Base-by-base conservation (phyloP, 1,140 invertebrate genomes). In the Elysia chlorotica region DNA sequence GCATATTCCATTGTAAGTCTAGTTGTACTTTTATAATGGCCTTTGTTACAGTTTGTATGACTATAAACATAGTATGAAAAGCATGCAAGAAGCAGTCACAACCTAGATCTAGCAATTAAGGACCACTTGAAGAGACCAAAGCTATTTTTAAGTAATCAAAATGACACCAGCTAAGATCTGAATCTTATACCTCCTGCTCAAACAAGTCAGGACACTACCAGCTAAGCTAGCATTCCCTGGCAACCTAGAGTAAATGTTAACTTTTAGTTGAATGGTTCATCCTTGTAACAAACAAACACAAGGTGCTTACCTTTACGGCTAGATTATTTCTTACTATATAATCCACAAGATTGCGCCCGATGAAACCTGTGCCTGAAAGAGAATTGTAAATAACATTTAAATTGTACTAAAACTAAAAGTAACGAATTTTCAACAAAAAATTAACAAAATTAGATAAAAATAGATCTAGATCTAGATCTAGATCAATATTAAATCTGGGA, bases 361-460 rank as follows among this genome's bases (percentile, higher is more conserved):
- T 94, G 87, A 97, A 96, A 78, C 95, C 95, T 89, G 94, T 95
- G 85, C 95, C 95, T 96, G 87, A 80, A 89, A 86, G 41, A 57
- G 77, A 79, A 73, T 31, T n/a, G n/a, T 65, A 72, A 30, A 66
- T 17, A 37, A 38, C 17, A 41, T 25, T 33, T 63, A 63, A 25
- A 48, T 35, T n/a, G 23, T n/a, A 21, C 36, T n/a, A 30, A 66
- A 57, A 67, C 10, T 6, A 65, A 67, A n/a, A 75, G n/a, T n/a
- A n/a, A n/a, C n/a, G n/a, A n/a, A n/a, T n/a, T n/a, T n/a, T n/a
- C n/a, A n/a, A n/a, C n/a, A n/a, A n/a, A n/a, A n/a, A 38, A 62
- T 10, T 54, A 4, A 36, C n/a, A 66, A 41, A 66, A n/a, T 38
- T 36, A 33, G 33, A 23, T 21, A 36, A 30, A 36, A 1, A 41